These are phyloP conservation scores for Danionella cerebrum DNA, from an alignment of 2,113 vertebrate genomes.

Conservation along the genomic window DNA sequence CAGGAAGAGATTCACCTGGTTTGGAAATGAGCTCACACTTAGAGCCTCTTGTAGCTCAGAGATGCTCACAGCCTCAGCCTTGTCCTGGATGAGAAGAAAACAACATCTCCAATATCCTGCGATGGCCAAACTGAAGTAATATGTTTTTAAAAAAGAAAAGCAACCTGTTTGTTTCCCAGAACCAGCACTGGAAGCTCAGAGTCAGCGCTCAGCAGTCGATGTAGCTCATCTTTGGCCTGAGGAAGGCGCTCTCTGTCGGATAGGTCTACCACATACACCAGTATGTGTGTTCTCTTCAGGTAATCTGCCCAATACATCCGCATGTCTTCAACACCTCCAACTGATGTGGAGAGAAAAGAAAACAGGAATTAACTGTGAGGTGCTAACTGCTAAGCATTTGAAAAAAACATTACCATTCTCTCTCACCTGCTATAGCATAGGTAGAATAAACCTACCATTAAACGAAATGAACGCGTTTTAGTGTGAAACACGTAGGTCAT, in stretches of 20 bases:
- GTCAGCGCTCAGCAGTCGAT: constrained; percentile 66
- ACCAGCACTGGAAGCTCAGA: constrained; percentile 73
- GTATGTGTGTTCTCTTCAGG: constrained; percentile 72
- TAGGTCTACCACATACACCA: constrained; percentile 85
- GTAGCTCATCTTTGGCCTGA: constrained; percentile 74
- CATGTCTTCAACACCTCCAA: constrained; percentile 76
- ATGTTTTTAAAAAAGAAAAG: too few relatives aligned
- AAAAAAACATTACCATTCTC: too few relatives aligned
- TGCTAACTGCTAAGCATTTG: neutral
- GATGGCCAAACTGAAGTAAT: too few relatives aligned
- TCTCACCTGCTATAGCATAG: too few relatives aligned
- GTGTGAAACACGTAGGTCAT: too few relatives aligned
- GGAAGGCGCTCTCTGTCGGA: constrained; percentile 72
- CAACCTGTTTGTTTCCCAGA: constrained; percentile 87
- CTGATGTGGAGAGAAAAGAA: constrained; percentile 45
- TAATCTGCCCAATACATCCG: constrained; percentile 80
- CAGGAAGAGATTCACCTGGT: constrained; percentile 70
- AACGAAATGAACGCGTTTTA: too few relatives aligned
- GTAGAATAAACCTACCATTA: too few relatives aligned
- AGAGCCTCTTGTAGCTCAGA: constrained; percentile 71
- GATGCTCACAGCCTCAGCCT: constrained; percentile 58
- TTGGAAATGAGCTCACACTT: constrained; percentile 54
- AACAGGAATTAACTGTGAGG: neutral
- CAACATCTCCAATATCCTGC: too few relatives aligned
- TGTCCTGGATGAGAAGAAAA: constrained; percentile 61